Evolutionary conservation across 30 jellyfish, hydroid and myxozoan species (phyloP).

Genomic region (Aurelia aurita complex sp. Pacific): DNA sequence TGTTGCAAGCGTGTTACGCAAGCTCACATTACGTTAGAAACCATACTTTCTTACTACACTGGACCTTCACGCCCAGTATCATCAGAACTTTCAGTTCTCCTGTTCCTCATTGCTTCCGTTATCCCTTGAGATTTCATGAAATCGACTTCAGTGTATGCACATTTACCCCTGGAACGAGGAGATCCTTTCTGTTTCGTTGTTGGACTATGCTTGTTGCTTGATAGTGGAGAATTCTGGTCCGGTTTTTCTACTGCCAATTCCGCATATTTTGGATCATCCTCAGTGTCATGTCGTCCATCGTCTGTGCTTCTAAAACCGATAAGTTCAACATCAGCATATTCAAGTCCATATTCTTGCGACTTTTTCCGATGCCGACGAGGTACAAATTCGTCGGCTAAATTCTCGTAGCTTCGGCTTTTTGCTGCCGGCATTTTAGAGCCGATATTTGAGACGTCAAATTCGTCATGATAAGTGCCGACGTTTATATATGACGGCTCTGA

Average conservation of each 20-base stretch:
- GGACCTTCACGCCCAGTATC: background rate
- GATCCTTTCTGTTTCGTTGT: slow-evolving; percentile 13
- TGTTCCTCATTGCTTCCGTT: slow-evolving; percentile 52
- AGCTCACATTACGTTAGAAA: no score
- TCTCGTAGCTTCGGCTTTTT: slow-evolving; percentile 43
- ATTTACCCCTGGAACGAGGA: slow-evolving; percentile 19
- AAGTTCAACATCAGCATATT: slow-evolving; percentile 32
- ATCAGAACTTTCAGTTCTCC: slow-evolving; percentile 54
- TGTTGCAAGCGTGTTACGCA: no score
- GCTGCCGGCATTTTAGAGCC: background rate
- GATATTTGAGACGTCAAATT: slow-evolving; percentile 28
- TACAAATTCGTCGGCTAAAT: slow-evolving; percentile 43
- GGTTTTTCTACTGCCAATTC: slow-evolving; percentile 1
- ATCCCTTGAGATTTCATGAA: slow-evolving; percentile 71
- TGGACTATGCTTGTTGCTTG: slow-evolving; percentile 8
- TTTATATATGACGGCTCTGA: slow-evolving; percentile 38
- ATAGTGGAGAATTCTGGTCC: background rate
- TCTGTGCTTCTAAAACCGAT: background rate
- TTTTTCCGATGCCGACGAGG: slow-evolving; percentile 41
- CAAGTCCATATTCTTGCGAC: slow-evolving; percentile 32
- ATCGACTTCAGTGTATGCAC: slow-evolving; percentile 66
- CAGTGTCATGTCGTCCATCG: background rate
- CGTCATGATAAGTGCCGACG: slow-evolving; percentile 50
- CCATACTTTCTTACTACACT: background rate
- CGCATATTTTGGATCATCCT: slow-evolving; percentile 2